phyloP scores from a whole-genome alignment of 2,797 vertebrate genomes.

The Xenops minutus region DNA sequence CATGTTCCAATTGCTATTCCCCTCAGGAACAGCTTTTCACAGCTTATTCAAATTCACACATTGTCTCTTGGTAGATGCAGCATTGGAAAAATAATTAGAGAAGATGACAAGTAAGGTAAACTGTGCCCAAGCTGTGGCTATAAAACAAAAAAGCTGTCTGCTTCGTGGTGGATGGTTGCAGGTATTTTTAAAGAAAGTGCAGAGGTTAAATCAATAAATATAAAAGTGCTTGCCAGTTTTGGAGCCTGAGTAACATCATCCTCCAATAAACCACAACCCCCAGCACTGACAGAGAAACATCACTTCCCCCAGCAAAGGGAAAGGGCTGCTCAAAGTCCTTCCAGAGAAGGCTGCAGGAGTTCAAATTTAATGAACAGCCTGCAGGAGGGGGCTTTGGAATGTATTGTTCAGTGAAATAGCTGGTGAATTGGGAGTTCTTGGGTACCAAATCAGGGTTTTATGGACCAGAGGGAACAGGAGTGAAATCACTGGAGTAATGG shows the following conservation, averaged over 20 bases:
- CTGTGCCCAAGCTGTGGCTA: neutral
- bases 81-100: constrained; percentile 50
- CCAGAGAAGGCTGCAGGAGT: constrained; percentile 7
- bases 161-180: neutral
- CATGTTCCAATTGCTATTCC: neutral
- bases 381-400: constrained; percentile 10
- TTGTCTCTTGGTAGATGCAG: constrained; percentile 20
- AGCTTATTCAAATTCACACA: neutral
- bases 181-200: constrained; percentile 41
- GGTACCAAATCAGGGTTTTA: neutral
- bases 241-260: neutral
- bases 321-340: constrained; percentile 22
- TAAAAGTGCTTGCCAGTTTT: neutral
- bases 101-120: constrained; percentile 53
- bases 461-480: neutral
- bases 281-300: neutral
- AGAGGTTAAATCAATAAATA: constrained; percentile 56
- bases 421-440: constrained; percentile 1
- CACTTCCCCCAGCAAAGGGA: constrained; percentile 48
- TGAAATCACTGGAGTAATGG: neutral
- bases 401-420: neutral
- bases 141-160: constrained; percentile 7
- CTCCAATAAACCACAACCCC: neutral
- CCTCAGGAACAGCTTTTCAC: neutral
- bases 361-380: constrained; percentile 54